Evolutionary conservation across 2,888 invertebrate genomes (phyloP).

Genomic region (Timema podura): DNA sequence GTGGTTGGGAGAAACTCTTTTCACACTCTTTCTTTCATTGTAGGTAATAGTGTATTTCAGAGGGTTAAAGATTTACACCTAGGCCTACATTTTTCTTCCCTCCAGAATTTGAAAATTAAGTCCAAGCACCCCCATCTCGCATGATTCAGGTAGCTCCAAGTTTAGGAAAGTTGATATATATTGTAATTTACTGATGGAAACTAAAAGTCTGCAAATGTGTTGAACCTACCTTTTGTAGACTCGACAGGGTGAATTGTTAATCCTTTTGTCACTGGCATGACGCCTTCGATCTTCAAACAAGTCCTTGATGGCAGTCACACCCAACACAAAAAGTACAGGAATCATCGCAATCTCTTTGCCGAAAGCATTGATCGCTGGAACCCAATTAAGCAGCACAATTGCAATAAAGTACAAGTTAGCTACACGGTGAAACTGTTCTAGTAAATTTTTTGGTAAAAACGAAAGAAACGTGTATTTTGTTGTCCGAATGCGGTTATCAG

Average conservation of each 20-base stretch:
- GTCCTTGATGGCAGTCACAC: conserved; percentile 92
- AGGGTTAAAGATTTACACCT: too few relatives aligned
- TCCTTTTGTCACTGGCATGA: conserved; percentile 84
- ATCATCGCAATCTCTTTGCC: conserved; percentile 95
- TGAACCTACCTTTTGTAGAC: conserved; percentile 79
- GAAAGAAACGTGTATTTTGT: conserved; percentile 92
- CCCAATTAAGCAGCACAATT: conserved; percentile 94
- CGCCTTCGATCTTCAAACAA: conserved; percentile 89
- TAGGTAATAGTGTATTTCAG: too few relatives aligned
- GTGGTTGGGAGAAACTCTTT: too few relatives aligned
- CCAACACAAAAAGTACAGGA: conserved; percentile 89
- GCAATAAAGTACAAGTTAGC: conserved; percentile 98
- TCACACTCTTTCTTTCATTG: too few relatives aligned
- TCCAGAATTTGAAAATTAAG: too few relatives aligned
- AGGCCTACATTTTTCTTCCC: too few relatives aligned
- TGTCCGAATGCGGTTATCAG: conserved; percentile 82
- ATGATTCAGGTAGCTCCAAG: too few relatives aligned
- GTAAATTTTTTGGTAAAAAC: conserved; percentile 91
- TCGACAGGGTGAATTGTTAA: conserved; percentile 89
- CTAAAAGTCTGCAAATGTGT: not conserved
- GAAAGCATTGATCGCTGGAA: conserved; percentile 90
- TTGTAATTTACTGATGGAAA: not conserved
- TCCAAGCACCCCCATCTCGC: too few relatives aligned
- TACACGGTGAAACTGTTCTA: conserved; percentile 96
- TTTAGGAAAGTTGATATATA: too few relatives aligned